Conservation (phyloP, 1,140 invertebrate genomes). For the Tribolium castaneum region DNA sequence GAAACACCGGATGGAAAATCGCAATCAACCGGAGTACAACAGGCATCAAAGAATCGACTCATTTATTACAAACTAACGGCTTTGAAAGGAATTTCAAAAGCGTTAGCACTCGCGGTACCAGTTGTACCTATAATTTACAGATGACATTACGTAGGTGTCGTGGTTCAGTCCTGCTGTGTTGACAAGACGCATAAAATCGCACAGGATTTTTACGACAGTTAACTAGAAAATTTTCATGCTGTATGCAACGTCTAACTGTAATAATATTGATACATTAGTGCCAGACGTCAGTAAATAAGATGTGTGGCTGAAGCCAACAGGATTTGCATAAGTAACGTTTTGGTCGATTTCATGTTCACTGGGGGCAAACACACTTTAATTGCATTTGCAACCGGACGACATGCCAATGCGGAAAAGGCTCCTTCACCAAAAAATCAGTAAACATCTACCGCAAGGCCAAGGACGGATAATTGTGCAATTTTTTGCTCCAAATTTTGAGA, state of each 20-base stretch:
- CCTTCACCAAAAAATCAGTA: background rate
- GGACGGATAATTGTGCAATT: too few relatives aligned
- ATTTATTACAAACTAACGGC: background rate
- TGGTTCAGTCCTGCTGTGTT: conserved; percentile 10
- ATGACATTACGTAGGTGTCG: conserved; percentile 23
- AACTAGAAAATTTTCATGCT: conserved; percentile 8
- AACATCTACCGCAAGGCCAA: background rate
- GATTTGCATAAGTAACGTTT: background rate
- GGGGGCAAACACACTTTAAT: background rate
- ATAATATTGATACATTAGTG: conserved; percentile 17
- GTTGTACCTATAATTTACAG: conserved; percentile 7
- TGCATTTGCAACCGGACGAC: background rate
- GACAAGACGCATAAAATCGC: conserved; percentile 8
- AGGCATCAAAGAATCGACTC: background rate
- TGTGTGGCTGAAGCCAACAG: background rate
- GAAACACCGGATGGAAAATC: background rate
- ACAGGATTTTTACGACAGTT: background rate
- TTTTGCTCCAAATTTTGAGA: too few relatives aligned
- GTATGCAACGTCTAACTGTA: conserved; percentile 6
- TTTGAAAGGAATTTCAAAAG: background rate
- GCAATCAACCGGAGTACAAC: background rate
- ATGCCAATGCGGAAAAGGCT: background rate
- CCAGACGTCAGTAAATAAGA: background rate
- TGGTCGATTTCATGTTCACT: background rate
- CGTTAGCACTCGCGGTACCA: background rate